Conservation (phyloP, 2,113 vertebrate genomes). For the Hippocampus abdominalis region DNA sequence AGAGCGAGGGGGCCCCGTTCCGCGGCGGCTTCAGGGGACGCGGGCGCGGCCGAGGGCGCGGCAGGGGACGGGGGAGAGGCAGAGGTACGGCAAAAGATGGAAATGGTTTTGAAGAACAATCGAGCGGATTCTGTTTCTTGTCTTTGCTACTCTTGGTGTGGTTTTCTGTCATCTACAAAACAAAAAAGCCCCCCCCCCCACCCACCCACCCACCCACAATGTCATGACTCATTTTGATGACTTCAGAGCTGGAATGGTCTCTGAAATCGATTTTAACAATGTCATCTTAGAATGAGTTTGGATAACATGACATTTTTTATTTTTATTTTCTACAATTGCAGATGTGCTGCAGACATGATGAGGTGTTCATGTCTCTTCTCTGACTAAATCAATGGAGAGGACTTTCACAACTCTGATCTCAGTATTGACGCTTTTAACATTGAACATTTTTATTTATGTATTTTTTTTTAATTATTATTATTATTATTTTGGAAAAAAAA, state of each 20-base stretch:
- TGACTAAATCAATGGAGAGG: conserved; percentile 52
- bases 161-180: neutral
- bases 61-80: conserved; percentile 86
- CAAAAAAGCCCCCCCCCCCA: neutral
- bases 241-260: neutral
- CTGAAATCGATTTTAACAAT: neutral
- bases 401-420: conserved; percentile 59
- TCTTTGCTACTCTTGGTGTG: neutral
- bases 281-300: no score
- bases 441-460: no score
- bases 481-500: neutral
- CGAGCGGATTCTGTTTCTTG: neutral
- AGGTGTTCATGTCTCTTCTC: conserved; percentile 66
- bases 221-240: neutral
- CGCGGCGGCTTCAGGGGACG: conserved; percentile 88
- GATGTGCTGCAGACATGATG: conserved; percentile 52
- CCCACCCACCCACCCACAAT: no score
- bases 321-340: neutral
- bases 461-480: no score
- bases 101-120: neutral
- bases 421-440: conserved; percentile 15
- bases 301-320: no score
- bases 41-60: conserved; percentile 85
- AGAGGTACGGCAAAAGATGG: conserved; percentile 52
- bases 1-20: conserved; percentile 92